phyloP scores from a whole-genome alignment of 2,113 vertebrate genomes.

The Centropus bengalensis region DNA sequence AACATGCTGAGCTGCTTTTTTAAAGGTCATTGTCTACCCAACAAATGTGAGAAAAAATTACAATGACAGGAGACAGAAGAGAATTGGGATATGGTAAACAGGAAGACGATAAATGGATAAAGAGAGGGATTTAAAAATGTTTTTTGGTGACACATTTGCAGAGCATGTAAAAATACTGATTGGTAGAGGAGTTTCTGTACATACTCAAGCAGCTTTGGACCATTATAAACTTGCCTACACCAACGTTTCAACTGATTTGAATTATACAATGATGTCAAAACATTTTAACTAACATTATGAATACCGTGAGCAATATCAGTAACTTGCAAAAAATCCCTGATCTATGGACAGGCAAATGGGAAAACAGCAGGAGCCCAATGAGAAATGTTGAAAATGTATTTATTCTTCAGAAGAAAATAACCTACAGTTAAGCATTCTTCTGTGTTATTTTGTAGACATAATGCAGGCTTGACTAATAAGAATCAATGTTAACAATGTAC shows the following conservation, averaged over 20 bases:
- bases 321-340: neutral
- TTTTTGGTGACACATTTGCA: neutral
- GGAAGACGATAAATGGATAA: neutral
- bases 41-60: neutral
- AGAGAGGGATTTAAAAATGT: neutral
- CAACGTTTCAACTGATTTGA: neutral
- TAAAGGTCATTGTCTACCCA: neutral
- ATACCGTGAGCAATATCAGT: neutral
- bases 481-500: neutral
- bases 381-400: neutral
- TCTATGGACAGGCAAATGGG: accelerated
- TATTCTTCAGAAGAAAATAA: neutral
- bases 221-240: neutral
- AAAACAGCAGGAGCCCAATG: neutral
- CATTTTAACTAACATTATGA: neutral
- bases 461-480: neutral
- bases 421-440: neutral
- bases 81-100: neutral
- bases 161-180: neutral
- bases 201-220: neutral
- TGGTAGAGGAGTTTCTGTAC: neutral
- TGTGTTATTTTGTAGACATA: neutral
- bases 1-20: neutral
- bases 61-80: neutral
- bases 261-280: neutral